phyloP scores from a whole-genome alignment of 2,113 vertebrate genomes.

The Seriola quinqueradiata region DNA sequence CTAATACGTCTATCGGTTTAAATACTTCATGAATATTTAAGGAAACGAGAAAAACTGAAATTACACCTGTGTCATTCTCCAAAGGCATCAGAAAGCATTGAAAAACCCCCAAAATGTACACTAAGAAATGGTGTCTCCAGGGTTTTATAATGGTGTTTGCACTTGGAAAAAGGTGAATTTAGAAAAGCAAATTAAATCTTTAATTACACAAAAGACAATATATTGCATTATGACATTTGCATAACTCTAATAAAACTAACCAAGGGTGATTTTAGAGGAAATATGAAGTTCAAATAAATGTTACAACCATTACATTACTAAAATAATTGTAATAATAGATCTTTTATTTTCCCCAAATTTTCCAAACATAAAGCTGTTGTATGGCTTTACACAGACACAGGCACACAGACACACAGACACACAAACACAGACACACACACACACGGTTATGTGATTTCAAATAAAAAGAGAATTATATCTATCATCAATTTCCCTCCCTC shows the following conservation, averaged over 20 bases:
- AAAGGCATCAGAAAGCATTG: too few species aligned
- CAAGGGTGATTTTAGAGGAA: neutral
- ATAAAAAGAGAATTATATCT: neutral
- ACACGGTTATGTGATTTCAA: neutral
- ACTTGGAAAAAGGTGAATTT: neutral
- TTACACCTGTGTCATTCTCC: too few species aligned
- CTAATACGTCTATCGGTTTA: neutral
- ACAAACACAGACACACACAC: neutral
- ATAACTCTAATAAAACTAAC: neutral
- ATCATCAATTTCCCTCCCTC: neutral
- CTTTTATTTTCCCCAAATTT: too few species aligned
- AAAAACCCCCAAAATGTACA: neutral
- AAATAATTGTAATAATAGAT: neutral
- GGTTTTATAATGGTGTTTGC: neutral
- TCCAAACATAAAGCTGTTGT: neutral
- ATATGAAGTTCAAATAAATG: neutral
- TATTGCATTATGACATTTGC: neutral
- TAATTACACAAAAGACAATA: neutral
- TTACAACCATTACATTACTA: neutral
- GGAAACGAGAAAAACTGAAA: neutral
- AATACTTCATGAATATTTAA: constrained; percentile 5
- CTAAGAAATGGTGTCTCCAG: neutral
- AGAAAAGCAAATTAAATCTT: neutral
- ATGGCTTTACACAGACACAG: neutral
- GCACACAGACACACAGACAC: neutral